These are phyloP conservation scores for Proisotoma minuta DNA, from an alignment of 2,888 invertebrate species.

Conservation along the genomic window DNA sequence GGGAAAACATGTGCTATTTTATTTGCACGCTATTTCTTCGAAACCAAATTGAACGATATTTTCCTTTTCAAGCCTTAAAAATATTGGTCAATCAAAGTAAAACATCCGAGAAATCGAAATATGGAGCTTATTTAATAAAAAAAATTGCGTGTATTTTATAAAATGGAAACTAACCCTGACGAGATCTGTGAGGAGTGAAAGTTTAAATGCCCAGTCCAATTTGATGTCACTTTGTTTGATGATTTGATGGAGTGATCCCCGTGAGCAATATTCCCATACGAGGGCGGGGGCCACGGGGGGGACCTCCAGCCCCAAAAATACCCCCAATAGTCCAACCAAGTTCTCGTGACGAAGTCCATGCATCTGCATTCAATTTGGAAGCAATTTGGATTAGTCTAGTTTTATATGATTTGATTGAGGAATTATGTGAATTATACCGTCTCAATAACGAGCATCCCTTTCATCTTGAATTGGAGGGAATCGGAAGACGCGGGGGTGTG, in stretches of 20 bases:
- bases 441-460: slow-evolving; percentile 71
- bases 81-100: too few relatives aligned
- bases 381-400: not conserved
- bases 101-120: too few relatives aligned
- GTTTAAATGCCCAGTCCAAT: slow-evolving; percentile 91
- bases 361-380: slow-evolving; percentile 54
- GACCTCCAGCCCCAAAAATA: slow-evolving; percentile 63
- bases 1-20: too few relatives aligned
- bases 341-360: slow-evolving; percentile 87
- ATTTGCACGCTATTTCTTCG: too few relatives aligned
- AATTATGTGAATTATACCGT: slow-evolving; percentile 53
- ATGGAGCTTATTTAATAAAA: slow-evolving; percentile 4
- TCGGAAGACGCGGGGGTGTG: too few relatives aligned
- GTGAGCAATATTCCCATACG: slow-evolving; percentile 80
- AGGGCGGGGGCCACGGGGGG: slow-evolving; percentile 69
- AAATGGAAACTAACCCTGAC: slow-evolving; percentile 62
- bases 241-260: slow-evolving; percentile 83
- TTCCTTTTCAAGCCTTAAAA: too few relatives aligned
- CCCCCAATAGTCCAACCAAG: slow-evolving; percentile 66
- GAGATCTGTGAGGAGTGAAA: slow-evolving; percentile 86
- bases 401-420: not conserved
- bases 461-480: slow-evolving; percentile 70
- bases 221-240: slow-evolving; percentile 83
- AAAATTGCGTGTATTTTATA: not conserved
- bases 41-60: too few relatives aligned